A percentile compares a stretch with the other conserved stretches of the same genome.
Conservation (phyloP, 2,113 vertebrate genomes). For the Heliornis fulica region DNA sequence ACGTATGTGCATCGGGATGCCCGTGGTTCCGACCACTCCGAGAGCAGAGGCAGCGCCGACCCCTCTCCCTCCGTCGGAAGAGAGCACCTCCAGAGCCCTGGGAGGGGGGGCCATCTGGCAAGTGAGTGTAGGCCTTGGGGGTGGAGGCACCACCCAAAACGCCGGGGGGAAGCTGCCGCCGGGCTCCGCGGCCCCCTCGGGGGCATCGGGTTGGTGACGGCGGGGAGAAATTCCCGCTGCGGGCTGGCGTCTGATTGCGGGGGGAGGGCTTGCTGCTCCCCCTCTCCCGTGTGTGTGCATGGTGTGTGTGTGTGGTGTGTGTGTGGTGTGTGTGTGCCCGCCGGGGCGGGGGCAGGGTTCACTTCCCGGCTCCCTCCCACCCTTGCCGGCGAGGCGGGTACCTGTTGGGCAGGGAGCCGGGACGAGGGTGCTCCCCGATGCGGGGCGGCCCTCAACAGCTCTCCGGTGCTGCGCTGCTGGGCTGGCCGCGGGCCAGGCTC, state of each 20-base stretch:
- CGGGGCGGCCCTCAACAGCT: background rate
- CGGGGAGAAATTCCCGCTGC: background rate
- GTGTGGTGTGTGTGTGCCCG: background rate
- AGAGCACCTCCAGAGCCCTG: background rate
- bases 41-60: background rate
- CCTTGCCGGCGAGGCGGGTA: background rate
- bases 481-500: background rate
- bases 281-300: background rate
- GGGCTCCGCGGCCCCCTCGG: background rate
- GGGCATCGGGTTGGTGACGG: background rate
- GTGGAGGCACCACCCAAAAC: background rate
- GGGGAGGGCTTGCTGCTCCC: background rate
- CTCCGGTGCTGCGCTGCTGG: background rate
- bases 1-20: background rate
- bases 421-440: background rate
- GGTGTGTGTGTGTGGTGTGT: background rate
- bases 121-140: background rate
- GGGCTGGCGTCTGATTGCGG: background rate
- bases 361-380: background rate
- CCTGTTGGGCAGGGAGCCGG: constrained; percentile 27
- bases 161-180: background rate
- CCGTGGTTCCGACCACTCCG: background rate
- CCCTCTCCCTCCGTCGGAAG: background rate
- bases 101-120: background rate
- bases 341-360: background rate